Conservation (phyloP, 2,888 invertebrate genomes). For the Chironomus tentans region DNA sequence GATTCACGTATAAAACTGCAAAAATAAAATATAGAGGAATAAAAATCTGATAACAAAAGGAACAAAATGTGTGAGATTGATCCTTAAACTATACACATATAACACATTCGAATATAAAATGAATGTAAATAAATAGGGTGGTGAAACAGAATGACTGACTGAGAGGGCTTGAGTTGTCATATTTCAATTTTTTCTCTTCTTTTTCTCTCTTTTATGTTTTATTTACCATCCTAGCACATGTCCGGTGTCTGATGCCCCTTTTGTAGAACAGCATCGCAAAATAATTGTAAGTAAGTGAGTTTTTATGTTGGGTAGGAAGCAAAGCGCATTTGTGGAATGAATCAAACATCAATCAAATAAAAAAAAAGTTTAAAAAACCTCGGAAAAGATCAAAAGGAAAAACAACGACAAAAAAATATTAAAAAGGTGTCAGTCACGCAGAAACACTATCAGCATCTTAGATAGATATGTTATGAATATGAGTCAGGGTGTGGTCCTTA, state of each 20-base stretch:
- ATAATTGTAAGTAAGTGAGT: background rate
- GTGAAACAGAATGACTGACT: background rate
- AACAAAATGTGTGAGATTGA: background rate
- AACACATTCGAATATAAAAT: background rate
- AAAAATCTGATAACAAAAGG: conserved; percentile 22
- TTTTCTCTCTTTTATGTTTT: background rate
- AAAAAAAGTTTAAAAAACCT: too few relatives aligned
- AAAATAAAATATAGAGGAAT: background rate
- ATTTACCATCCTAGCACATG: conserved; percentile 22
- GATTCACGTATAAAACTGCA: background rate
- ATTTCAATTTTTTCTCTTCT: too few relatives aligned
- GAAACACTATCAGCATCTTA: too few relatives aligned
- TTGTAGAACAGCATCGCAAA: background rate
- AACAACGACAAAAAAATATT: too few relatives aligned
- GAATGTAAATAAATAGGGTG: conserved; percentile 26
- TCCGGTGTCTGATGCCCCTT: conserved; percentile 1
- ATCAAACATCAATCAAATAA: too few relatives aligned
- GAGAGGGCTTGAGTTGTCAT: conserved; percentile 15
- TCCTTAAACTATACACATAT: background rate
- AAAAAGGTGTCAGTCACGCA: too few relatives aligned
- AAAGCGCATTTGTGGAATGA: too few relatives aligned
- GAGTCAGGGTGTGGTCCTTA: too few relatives aligned
- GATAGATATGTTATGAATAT: too few relatives aligned
- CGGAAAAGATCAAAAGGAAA: too few relatives aligned
- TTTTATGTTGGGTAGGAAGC: too few relatives aligned